These are phyloP conservation scores for Pseudorhiza aurosa DNA, from an alignment of 30 jellyfish, hydroid and myxozoan species.

Conservation along the genomic window DNA sequence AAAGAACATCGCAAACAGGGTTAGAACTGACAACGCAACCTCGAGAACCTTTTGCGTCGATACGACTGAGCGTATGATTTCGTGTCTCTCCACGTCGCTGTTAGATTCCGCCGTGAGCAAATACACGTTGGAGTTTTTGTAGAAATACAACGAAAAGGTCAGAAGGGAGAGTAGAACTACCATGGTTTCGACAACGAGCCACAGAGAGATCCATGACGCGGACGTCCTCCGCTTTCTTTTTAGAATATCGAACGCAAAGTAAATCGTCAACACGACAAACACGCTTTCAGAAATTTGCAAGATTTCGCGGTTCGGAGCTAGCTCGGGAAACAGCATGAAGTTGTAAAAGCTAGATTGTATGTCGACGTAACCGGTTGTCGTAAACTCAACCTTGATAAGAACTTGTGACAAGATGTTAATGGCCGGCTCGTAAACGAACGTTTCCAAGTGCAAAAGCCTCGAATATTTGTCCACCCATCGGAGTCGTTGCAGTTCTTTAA, in stretches of 20 bases:
- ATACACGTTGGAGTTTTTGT: constrained; percentile 3
- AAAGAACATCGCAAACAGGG: constrained; percentile 14
- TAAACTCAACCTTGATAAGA: constrained; percentile 19
- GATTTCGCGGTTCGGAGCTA: background rate
- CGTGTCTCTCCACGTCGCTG: background rate
- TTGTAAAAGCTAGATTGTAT: constrained; percentile 17
- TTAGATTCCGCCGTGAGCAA: background rate
- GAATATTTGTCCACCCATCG: constrained; percentile 56
- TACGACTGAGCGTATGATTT: constrained; percentile 3
- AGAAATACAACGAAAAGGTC: background rate
- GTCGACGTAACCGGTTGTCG: constrained; percentile 7
- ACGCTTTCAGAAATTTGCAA: constrained; percentile 17
- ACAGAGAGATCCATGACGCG: constrained; percentile 47
- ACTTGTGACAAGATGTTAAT: constrained; percentile 21
- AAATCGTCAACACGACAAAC: constrained; percentile 30
- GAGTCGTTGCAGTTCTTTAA: background rate
- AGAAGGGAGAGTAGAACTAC: constrained; percentile 31
- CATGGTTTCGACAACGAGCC: constrained; percentile 33
- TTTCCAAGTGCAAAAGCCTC: constrained; percentile 21
- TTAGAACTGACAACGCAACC: constrained; percentile 11
- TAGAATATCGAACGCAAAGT: constrained; percentile 38
- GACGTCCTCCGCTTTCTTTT: constrained; percentile 42
- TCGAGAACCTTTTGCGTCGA: constrained; percentile 7
- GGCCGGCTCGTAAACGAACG: constrained; percentile 39
- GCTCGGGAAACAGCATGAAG: constrained; percentile 27